Conservation (phyloP, 2,888 invertebrate species). For the Chalcis sispes region DNA sequence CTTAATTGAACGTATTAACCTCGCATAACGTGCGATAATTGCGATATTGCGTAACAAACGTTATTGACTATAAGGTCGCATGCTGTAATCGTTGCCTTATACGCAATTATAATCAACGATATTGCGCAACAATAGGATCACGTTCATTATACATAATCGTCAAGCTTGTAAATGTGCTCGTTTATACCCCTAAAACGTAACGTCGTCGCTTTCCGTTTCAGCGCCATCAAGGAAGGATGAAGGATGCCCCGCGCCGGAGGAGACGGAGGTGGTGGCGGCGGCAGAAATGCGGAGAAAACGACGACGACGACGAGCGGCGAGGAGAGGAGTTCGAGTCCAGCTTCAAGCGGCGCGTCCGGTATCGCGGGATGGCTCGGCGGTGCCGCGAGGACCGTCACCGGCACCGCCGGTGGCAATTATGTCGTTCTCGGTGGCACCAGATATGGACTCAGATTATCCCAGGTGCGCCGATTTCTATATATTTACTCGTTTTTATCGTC, state of each 20-base stretch:
- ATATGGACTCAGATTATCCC: constrained; percentile 81
- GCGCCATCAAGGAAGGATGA: constrained; percentile 71
- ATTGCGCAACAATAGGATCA: too few species aligned
- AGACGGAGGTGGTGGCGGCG: constrained; percentile 68
- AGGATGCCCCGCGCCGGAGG: constrained; percentile 74
- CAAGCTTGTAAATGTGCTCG: too few species aligned
- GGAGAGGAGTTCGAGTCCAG: constrained; percentile 26
- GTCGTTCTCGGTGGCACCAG: constrained; percentile 84
- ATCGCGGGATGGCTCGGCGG: constrained; percentile 68
- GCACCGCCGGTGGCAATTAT: constrained; percentile 74
- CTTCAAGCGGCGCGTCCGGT: constrained; percentile 42
- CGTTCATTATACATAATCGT: too few species aligned
- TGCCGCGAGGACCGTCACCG: constrained; percentile 69
- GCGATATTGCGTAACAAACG: constrained; percentile 1
- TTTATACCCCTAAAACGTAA: too few species aligned
- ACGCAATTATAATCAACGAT: background rate
- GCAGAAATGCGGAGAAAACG: constrained; percentile 35
- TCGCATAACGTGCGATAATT: too few species aligned
- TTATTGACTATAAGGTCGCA: background rate
- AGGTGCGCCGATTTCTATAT: constrained; percentile 61
- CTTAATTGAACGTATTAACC: too few species aligned
- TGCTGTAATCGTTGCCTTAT: background rate
- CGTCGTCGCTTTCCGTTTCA: constrained; percentile 50
- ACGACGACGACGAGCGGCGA: constrained; percentile 15
- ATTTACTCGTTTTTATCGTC: background rate